These are phyloP conservation scores for Odontocerum albicorne DNA, from an alignment of 2,888 invertebrate species.

Conservation along the genomic window DNA sequence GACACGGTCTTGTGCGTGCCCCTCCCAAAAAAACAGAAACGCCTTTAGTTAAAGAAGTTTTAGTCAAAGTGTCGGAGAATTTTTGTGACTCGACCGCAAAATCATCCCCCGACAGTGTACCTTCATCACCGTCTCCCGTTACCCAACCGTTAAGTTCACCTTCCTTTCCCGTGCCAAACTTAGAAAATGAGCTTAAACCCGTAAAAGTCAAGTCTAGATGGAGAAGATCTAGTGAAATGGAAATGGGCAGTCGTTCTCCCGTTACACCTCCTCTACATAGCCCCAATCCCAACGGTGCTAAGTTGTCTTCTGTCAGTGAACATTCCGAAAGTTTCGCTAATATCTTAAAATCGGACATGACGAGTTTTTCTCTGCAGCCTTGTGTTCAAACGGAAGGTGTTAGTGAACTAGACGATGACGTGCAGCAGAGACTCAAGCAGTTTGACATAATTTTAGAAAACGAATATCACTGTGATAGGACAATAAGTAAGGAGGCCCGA, in stretches of 20 bases:
- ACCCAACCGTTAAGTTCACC: slow-evolving; percentile 42
- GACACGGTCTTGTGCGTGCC: slow-evolving; percentile 65
- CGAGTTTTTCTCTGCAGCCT: slow-evolving; percentile 17
- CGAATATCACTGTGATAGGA: slow-evolving; percentile 80
- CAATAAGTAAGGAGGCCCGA: slow-evolving; percentile 86
- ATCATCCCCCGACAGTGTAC: slow-evolving; percentile 35
- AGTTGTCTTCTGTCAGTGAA: slow-evolving; percentile 43
- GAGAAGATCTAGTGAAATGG: slow-evolving; percentile 74
- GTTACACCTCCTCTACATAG: slow-evolving; percentile 50
- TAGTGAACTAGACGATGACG: slow-evolving; percentile 48
- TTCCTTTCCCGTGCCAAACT: slow-evolving; percentile 48
- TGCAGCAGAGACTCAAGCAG: slow-evolving; percentile 64
- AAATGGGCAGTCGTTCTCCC: slow-evolving; percentile 60
- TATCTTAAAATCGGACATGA: slow-evolving; percentile 3
- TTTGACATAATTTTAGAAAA: slow-evolving; percentile 85
- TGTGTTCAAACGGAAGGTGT: slow-evolving; percentile 43
- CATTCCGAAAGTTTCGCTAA: slow-evolving; percentile 37
- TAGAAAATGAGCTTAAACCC: slow-evolving; percentile 62
- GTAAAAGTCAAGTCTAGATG: slow-evolving; percentile 80
- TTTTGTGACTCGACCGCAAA: slow-evolving; percentile 59
- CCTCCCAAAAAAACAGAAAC: slow-evolving; percentile 54
- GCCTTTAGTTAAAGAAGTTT: slow-evolving; percentile 51
- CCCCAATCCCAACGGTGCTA: slow-evolving; percentile 46
- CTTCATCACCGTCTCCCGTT: slow-evolving; percentile 38
- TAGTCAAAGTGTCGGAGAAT: slow-evolving; percentile 58